Evolutionary conservation across 2,113 vertebrate genomes (phyloP).

Genomic region (Herpetotheres cachinnans): DNA sequence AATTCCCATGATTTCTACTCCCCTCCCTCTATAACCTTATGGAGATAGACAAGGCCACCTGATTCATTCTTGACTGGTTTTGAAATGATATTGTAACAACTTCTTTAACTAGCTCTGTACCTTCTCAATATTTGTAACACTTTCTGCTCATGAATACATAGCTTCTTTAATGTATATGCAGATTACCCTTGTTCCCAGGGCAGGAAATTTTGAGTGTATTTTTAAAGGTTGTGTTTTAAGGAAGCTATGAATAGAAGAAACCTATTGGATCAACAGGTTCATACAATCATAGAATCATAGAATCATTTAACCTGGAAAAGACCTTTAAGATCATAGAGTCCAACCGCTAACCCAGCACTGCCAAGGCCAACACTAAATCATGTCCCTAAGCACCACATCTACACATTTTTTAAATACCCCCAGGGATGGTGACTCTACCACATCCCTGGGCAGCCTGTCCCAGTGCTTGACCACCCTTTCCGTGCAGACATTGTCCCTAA

Average conservation of each 20-base stretch:
- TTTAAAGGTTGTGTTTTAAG: neutral
- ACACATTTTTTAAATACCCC: neutral
- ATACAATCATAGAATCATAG: neutral
- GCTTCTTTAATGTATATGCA: neutral
- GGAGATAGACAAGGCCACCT: neutral
- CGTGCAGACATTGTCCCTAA: neutral
- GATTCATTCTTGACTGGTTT: neutral
- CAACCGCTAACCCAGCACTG: neutral
- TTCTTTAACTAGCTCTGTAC: neutral
- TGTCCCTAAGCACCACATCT: neutral
- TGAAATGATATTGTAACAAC: neutral
- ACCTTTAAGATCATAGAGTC: neutral
- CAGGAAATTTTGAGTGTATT: neutral
- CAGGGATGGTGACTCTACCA: neutral
- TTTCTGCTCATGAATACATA: neutral
- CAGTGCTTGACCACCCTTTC: neutral
- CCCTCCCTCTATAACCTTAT: neutral
- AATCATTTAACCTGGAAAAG: neutral
- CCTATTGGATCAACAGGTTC: neutral
- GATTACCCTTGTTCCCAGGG: neutral
- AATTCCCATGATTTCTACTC: neutral
- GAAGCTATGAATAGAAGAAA: neutral
- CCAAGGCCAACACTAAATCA: neutral
- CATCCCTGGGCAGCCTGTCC: neutral
- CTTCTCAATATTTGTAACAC: neutral